phyloP scores from a whole-genome alignment of 2,797 vertebrate species.

The Merluccius polli region DNA sequence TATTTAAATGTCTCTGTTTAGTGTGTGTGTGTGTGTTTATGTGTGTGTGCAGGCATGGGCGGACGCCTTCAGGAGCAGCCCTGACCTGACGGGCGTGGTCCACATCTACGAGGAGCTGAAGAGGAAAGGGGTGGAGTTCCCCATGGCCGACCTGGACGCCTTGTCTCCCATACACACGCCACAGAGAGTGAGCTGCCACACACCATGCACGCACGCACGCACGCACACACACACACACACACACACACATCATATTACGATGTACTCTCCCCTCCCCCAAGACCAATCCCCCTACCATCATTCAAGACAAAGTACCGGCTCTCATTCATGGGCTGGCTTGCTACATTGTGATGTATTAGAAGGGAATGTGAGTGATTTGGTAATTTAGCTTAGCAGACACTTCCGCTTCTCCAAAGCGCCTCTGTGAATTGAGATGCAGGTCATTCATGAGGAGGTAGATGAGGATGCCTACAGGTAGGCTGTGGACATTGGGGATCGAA shows the following conservation, averaged over 20 bases:
- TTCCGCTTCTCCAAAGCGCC: too few species aligned
- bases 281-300: constrained; percentile 88
- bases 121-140: constrained; percentile 96
- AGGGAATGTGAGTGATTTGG: too few species aligned
- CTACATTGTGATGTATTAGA: too few species aligned
- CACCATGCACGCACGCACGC: background rate
- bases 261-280: constrained; percentile 84
- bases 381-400: too few species aligned
- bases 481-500: background rate
- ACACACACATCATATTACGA: background rate
- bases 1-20: background rate
- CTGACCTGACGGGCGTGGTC: constrained; percentile 95
- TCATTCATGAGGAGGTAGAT: too few species aligned
- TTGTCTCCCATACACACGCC: constrained; percentile 98
- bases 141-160: constrained; percentile 93
- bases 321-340: constrained; percentile 83
- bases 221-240: constrained; percentile 1
- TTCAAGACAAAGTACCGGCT: constrained; percentile 95
- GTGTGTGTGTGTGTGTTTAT: background rate
- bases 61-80: constrained; percentile 95
- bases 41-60: constrained; percentile 85
- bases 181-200: constrained; percentile 81
- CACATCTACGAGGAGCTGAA: constrained; percentile 98
- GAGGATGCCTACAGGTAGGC: background rate
- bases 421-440: too few species aligned